These are phyloP conservation scores for Calliphora vomitoria DNA, from an alignment of 2,888 invertebrate species.

Conservation along the genomic window DNA sequence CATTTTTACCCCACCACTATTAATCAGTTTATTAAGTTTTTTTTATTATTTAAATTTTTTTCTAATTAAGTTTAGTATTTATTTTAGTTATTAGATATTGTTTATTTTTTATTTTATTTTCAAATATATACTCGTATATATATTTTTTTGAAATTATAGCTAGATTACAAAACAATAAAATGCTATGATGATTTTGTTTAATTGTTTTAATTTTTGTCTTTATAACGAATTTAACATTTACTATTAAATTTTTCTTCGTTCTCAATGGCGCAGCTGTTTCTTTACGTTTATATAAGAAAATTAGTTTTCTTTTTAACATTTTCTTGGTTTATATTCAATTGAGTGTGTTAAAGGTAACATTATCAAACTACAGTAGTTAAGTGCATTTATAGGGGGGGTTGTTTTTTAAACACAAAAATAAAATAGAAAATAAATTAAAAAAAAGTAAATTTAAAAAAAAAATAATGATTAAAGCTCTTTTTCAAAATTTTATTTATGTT, in stretches of 20 bases:
- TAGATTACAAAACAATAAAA: conserved; percentile 73
- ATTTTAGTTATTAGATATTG: conserved; percentile 1
- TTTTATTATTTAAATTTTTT: conserved; percentile 47
- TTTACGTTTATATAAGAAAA: conserved; percentile 24
- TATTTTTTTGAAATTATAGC: conserved; percentile 55
- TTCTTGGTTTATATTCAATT: conserved; percentile 8
- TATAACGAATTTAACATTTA: conserved; percentile 49
- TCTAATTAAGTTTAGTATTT: conserved; percentile 30
- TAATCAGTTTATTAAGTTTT: conserved; percentile 8
- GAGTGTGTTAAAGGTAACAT: conserved; percentile 54
- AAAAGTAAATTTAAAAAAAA: neutral
- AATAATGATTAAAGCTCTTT: conserved; percentile 52
- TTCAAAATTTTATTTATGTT: conserved; percentile 62
- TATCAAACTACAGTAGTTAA: conserved; percentile 52
- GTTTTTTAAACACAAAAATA: conserved; percentile 8
- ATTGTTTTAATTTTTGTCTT: conserved; percentile 20
- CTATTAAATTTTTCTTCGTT: conserved; percentile 25
- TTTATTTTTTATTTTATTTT: neutral
- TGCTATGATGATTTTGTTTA: conserved; percentile 57
- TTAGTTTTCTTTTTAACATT: conserved; percentile 17
- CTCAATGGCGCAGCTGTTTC: conserved; percentile 61
- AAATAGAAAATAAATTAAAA: neutral
- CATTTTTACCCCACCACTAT: conserved; percentile 13
- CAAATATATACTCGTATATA: conserved; percentile 11
- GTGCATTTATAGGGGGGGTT: conserved; percentile 55